Percentiles rank a stretch among this genome's conserved stretches.
These are phyloP conservation scores for Calcarius ornatus DNA, from an alignment of 2,113 vertebrate genomes.

Conservation along the genomic window DNA sequence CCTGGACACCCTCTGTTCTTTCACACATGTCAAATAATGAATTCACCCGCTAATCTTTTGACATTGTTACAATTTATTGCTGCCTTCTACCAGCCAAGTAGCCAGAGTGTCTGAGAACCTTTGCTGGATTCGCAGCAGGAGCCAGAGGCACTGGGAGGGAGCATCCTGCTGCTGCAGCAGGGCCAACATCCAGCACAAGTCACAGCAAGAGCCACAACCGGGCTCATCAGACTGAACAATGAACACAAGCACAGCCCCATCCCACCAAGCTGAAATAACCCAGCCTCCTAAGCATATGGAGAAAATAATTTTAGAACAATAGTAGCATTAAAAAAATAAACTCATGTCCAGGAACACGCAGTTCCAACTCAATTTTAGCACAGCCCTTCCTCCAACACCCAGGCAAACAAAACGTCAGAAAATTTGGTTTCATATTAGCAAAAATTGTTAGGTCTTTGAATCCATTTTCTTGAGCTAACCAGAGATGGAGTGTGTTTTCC, in stretches of 20 bases:
- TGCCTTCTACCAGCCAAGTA: background rate
- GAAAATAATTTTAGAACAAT: background rate
- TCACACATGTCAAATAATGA: background rate
- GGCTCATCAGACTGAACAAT: rapidly evolving
- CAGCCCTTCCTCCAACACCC: background rate
- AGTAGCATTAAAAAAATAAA: background rate
- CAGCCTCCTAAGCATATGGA: background rate
- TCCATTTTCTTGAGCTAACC: background rate
- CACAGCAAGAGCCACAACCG: no score
- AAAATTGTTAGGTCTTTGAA: background rate
- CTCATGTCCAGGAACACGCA: rapidly evolving
- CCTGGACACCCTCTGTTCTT: background rate
- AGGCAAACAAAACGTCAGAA: background rate
- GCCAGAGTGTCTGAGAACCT: background rate
- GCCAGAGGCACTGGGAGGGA: rapidly evolving
- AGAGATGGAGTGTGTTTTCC: background rate
- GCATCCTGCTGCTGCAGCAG: background rate
- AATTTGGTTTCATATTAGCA: background rate
- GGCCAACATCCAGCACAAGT: background rate
- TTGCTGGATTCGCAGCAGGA: background rate
- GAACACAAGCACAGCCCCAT: background rate
- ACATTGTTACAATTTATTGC: background rate
- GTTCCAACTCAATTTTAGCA: rapidly evolving
- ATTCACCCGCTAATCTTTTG: background rate
- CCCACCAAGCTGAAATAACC: background rate